Conservation (phyloP, 1,140 invertebrate species). For the Homalodisca vitripennis region DNA sequence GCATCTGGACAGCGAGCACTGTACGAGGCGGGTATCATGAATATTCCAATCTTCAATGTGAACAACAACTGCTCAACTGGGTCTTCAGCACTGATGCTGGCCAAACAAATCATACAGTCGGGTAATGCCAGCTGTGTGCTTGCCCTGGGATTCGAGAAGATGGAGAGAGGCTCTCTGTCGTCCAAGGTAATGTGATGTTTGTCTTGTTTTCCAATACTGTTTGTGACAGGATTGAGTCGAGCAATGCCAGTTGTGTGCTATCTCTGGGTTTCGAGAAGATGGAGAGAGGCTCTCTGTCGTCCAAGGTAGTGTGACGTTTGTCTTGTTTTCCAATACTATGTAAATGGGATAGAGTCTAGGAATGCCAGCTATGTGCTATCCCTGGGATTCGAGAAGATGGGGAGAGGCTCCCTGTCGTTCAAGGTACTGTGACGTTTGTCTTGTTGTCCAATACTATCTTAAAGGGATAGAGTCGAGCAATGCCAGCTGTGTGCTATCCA, state of each 20-base stretch:
- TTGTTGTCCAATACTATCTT: no score
- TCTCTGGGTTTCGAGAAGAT: slow-evolving; percentile 99
- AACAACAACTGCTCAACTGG: slow-evolving; percentile 99
- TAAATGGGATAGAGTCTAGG: neutral
- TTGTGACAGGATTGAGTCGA: slow-evolving; percentile 85
- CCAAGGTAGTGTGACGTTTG: slow-evolving; percentile 62
- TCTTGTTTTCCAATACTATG: no score
- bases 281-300: slow-evolving; percentile 84
- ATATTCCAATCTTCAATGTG: slow-evolving; percentile 97
- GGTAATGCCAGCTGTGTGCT: slow-evolving; percentile 84
- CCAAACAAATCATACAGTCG: slow-evolving; percentile 86
- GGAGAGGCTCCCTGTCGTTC: no score
- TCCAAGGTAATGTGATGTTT: slow-evolving; percentile 55
- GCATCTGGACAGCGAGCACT: slow-evolving; percentile 93
- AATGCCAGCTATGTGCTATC: neutral
- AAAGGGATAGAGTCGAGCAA: no score
- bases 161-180: slow-evolving; percentile 88
- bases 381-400: no score
- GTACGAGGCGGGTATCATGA: slow-evolving; percentile 94
- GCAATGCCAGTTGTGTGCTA: slow-evolving; percentile 81
- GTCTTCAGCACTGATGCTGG: slow-evolving; percentile 86
- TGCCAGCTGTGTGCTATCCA: no score
- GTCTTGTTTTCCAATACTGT: no score
- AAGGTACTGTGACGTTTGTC: no score
- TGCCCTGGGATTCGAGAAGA: slow-evolving; percentile 97